Evolutionary conservation across 2,888 invertebrate genomes (phyloP), one percentile per base, ranked within the genome.

Genomic region (Podotricha telesiphe): DNA sequence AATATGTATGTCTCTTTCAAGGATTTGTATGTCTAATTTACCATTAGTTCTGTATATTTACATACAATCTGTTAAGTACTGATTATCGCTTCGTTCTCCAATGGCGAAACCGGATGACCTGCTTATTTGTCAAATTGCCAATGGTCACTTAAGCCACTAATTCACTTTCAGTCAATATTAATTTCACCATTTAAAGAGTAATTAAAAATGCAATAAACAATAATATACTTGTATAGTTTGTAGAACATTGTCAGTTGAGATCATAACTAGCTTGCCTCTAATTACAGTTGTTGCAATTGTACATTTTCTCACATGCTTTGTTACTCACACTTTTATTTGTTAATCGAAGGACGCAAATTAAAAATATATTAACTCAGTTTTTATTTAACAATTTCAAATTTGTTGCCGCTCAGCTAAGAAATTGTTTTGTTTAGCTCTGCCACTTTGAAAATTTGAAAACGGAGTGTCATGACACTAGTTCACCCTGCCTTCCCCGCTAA

Each of bases 291-390:
- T 80, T 75, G 82, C 79, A 84, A 81, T 68, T 55, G 68, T 72
- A 72, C 64, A 74, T 77, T 77, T 83, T 83, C 83, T 80, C 84
- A 84, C 79, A 74, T 66, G 72, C 80, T 80, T 79, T 79, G 75
- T 75, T 68, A 71, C 73, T 74, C 74, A 74, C 69, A 76, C 71
- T 77, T 79, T 83, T 79, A 78, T 83, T 83, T 81, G 80, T 78
- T 77, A 55, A 70, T 62, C 45, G 78, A 81, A 81, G 80, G 81
- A 78, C 81, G 69, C 53, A 19, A 37, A 40, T 48, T 13, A 20
- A 65, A 42, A n/a, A n/a, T n/a, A 47, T 55, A 58, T 63, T 63
- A 20, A 58, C 22, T 63, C 58, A 58, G n/a, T 19, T 63, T 45
- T 22, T 40, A 56, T 28, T 65, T 17, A 47, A 55, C 2, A 50